A percentile compares a stretch with the other conserved stretches of the same genome.
Conservation (phyloP, 2,888 invertebrate species). For the Lycophotia porphyrea region DNA sequence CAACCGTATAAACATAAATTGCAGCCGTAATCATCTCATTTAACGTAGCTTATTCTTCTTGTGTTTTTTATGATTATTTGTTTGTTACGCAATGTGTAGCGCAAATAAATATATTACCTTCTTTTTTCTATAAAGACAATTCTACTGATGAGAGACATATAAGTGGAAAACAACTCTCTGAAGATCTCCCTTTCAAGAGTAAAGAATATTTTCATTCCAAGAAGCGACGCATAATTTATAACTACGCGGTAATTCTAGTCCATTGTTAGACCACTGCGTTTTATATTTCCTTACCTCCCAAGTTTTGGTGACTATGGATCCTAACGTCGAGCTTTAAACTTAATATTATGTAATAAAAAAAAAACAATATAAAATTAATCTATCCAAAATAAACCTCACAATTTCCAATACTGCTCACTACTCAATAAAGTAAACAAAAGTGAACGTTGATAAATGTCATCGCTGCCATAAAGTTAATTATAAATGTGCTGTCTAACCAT, state of each 20-base stretch:
- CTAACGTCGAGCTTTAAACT: neutral
- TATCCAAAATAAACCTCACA: neutral
- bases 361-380: neutral
- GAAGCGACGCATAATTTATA: neutral
- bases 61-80: neutral
- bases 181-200: neutral
- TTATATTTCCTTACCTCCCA: neutral
- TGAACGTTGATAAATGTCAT: slow-evolving; percentile 32
- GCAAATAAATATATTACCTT: neutral
- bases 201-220: neutral
- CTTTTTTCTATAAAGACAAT: neutral
- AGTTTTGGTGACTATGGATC: neutral
- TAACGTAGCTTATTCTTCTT: neutral
- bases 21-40: neutral
- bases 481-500: slow-evolving; percentile 54
- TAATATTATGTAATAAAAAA: neutral
- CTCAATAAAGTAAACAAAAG: slow-evolving; percentile 23
- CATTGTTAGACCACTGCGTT: neutral
- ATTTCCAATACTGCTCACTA: slow-evolving; percentile 9
- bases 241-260: neutral
- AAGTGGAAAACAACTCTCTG: neutral
- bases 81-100: neutral
- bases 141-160: neutral
- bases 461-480: slow-evolving; percentile 62
- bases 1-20: neutral